phyloP scores from a whole-genome alignment of 2,888 invertebrate species.

The Tetragonula carbonaria region DNA sequence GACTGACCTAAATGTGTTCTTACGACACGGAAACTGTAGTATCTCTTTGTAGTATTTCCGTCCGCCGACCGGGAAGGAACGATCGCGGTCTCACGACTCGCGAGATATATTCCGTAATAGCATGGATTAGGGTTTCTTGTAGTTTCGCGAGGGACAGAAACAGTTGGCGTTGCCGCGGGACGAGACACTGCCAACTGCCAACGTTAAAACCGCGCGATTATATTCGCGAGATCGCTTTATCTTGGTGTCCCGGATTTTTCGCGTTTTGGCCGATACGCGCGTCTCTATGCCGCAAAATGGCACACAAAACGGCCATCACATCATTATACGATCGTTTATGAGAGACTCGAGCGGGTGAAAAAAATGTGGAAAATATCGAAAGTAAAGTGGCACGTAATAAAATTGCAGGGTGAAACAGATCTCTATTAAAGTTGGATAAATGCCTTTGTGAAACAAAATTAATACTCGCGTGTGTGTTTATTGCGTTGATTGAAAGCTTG shows the following conservation, averaged over 20 bases:
- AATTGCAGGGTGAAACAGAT: neutral
- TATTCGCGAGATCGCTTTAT: too few species aligned
- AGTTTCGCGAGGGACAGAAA: conserved; percentile 14
- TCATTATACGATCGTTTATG: neutral
- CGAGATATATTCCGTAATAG: conserved; percentile 45
- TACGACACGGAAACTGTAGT: conserved; percentile 49
- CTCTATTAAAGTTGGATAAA: neutral
- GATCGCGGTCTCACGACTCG: conserved; percentile 36
- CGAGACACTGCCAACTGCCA: neutral
- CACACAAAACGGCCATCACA: neutral
- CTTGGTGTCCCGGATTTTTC: neutral
- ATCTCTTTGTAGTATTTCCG: conserved; percentile 47
- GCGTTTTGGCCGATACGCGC: neutral
- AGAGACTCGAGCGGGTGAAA: neutral
- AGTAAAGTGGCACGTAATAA: neutral
- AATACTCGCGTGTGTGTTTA: neutral
- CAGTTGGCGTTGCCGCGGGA: conserved; percentile 18
- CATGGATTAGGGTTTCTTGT: conserved; percentile 57
- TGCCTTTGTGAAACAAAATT: neutral
- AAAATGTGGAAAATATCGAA: neutral
- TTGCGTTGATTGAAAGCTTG: neutral
- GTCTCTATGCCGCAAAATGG: too few species aligned
- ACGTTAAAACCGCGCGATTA: conserved; percentile 5
- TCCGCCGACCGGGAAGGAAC: conserved; percentile 27
- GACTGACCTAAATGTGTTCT: conserved; percentile 58